These are phyloP conservation scores for Stichodactyla mertensii DNA, from an alignment of 64 coral and sea anemone genomes.

Conservation along the genomic window DNA sequence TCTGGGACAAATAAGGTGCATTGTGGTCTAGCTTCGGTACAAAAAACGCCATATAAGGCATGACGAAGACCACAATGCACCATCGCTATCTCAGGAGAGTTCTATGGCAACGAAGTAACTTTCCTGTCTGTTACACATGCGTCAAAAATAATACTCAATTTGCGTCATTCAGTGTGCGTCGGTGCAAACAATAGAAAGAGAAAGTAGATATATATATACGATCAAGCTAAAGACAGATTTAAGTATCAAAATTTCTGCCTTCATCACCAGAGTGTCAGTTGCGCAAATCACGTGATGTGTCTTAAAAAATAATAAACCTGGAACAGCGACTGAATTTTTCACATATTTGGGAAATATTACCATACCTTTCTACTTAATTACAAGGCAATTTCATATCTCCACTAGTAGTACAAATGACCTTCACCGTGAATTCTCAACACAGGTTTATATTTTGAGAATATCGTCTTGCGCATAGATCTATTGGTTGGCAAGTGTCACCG, in stretches of 20 bases:
- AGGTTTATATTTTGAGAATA: neutral
- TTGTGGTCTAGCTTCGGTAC: too few species aligned
- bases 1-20: too few species aligned
- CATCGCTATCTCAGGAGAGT: neutral
- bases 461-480: neutral
- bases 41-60: too few species aligned
- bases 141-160: neutral
- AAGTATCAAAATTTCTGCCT: neutral
- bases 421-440: neutral
- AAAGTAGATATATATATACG: too few species aligned
- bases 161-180: neutral
- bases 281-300: neutral
- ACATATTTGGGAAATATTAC: neutral
- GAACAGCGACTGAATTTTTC: neutral
- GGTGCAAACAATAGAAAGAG: too few species aligned
- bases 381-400: neutral
- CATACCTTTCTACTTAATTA: neutral
- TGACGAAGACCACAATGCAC: too few species aligned
- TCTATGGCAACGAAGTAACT: neutral
- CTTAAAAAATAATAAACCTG: neutral
- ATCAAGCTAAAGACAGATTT: neutral
- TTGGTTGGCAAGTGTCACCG: neutral
- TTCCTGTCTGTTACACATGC: neutral
- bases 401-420: neutral
- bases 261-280: neutral